Evolutionary conservation across 1,140 invertebrate species (phyloP).

Genomic region (Rhopalosiphum padi): DNA sequence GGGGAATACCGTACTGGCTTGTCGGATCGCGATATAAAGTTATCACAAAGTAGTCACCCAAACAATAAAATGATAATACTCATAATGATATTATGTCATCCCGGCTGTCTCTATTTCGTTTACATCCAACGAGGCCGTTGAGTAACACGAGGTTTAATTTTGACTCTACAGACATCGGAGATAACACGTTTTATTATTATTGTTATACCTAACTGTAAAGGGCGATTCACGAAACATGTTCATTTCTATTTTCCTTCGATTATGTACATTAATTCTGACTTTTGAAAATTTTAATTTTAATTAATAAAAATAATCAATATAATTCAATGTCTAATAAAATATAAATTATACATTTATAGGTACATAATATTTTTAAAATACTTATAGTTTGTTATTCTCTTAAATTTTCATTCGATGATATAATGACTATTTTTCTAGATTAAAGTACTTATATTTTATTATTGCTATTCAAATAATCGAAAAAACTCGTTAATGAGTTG

Average conservation of each 20-base stretch:
- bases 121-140: not conserved
- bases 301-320: not conserved
- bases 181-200: not conserved
- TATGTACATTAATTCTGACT: not conserved
- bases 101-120: not conserved
- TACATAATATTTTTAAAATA: too few relatives aligned
- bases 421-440: not conserved
- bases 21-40: slow-evolving; percentile 30
- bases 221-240: not conserved
- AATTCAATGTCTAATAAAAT: not conserved
- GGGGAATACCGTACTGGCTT: slow-evolving; percentile 23
- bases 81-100: not conserved
- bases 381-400: too few relatives aligned
- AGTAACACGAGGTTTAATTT: not conserved
- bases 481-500: not conserved
- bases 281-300: not conserved
- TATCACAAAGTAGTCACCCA: slow-evolving; percentile 25
- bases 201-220: not conserved
- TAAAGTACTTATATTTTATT: not conserved
- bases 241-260: not conserved
- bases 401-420: not conserved
- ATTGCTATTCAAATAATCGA: not conserved
- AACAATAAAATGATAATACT: slow-evolving; percentile 21
- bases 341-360: too few relatives aligned
- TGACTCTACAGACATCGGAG: not conserved